Conservation (phyloP, 2,888 invertebrate genomes). For the Schizotus pectinicornis region DNA sequence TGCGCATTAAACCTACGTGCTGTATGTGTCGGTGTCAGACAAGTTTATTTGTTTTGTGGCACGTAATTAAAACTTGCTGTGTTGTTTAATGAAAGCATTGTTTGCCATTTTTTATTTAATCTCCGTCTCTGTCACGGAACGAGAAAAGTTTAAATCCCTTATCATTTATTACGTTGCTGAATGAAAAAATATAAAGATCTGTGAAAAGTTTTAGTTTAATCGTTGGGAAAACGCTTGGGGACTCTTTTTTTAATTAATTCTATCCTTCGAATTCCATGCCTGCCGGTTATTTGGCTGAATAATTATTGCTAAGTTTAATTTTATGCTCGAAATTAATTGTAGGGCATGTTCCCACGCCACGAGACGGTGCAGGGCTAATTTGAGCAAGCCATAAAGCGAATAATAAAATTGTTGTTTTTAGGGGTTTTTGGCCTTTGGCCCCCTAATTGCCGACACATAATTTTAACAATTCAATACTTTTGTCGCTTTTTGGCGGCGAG, state of each 20-base stretch:
- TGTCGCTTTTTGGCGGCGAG: too few species aligned
- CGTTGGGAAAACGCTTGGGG: not conserved
- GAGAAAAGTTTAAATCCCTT: constrained; percentile 42
- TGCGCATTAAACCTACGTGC: not conserved
- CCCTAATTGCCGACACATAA: too few species aligned
- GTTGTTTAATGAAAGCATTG: constrained; percentile 40
- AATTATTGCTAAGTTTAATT: too few species aligned
- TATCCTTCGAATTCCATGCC: not conserved
- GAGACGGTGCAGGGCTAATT: too few species aligned
- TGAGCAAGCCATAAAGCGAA: too few species aligned
- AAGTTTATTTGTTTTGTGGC: constrained; percentile 37
- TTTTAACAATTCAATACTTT: too few species aligned
- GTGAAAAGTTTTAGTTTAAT: constrained; percentile 8
- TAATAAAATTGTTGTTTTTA: too few species aligned
- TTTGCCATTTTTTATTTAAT: constrained; percentile 42
- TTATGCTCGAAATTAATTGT: too few species aligned
- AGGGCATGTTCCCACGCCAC: too few species aligned
- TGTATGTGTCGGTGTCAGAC: constrained; percentile 26
- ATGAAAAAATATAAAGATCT: constrained; percentile 12
- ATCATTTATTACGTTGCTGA: constrained; percentile 35
- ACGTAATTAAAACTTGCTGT: constrained; percentile 43
- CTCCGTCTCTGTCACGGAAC: constrained; percentile 36
- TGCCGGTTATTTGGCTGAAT: too few species aligned
- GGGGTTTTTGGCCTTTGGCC: too few species aligned
- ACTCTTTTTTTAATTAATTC: constrained; percentile 4